A percentile compares a stretch with the other conserved stretches of the same genome.
phyloP scores from a whole-genome alignment of 1,140 invertebrate genomes.

The Brachionus plicatilis region DNA sequence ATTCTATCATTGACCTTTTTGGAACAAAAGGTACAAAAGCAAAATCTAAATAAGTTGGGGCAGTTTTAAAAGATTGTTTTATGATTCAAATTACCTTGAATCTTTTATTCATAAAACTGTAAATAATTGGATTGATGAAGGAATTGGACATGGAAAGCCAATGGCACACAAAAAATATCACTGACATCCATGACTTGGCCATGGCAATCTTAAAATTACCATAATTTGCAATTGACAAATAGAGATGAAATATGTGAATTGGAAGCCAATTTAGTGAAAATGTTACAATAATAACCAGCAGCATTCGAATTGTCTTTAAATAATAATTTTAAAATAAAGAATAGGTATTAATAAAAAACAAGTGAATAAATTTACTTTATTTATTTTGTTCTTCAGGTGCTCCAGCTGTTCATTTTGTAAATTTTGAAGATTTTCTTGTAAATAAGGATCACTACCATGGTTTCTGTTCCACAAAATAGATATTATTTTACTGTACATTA shows the following conservation, averaged over 20 bases:
- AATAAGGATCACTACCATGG: background rate
- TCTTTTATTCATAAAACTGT: conserved; percentile 78
- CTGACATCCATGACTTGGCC: background rate
- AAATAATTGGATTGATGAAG: conserved; percentile 78
- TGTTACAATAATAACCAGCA: background rate
- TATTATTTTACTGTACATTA: conserved; percentile 30
- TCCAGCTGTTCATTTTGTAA: conserved; percentile 18
- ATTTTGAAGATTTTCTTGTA: conserved; percentile 23
- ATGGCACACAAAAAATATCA: conserved; percentile 56
- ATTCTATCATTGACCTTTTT: too few relatives aligned
- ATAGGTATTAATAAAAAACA: too few relatives aligned
- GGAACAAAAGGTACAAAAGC: too few relatives aligned
- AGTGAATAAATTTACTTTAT: background rate
- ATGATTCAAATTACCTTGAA: conserved; percentile 62
- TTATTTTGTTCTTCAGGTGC: background rate
- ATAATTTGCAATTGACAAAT: background rate
- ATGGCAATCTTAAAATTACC: background rate
- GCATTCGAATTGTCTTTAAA: conserved; percentile 27
- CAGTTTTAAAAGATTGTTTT: background rate
- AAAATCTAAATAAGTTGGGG: background rate
- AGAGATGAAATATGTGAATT: conserved; percentile 8
- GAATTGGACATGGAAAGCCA: conserved; percentile 67
- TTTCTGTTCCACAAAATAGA: conserved; percentile 27
- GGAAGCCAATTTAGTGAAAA: conserved; percentile 27
- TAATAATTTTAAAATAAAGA: background rate